phyloP scores from a whole-genome alignment of 30 jellyfish, hydroid and myxozoan genomes.

The Haliclystus octoradiatus region DNA sequence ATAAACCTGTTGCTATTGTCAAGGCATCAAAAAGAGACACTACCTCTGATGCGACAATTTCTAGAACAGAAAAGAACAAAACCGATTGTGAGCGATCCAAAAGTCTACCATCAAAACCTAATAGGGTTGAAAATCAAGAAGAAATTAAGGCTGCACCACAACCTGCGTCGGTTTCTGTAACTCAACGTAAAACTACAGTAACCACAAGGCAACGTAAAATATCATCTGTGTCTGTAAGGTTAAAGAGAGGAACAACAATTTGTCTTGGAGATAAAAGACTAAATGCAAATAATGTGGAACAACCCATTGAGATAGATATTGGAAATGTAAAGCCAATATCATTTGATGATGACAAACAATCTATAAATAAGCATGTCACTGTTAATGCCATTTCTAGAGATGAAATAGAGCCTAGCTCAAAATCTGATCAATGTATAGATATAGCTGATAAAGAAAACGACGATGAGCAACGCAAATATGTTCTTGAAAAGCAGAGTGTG shows the following conservation, averaged over 20 bases:
- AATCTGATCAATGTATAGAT: no score
- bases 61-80: no score
- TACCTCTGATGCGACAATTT: no score
- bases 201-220: neutral
- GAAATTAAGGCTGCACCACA: neutral
- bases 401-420: no score
- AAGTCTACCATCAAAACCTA: no score
- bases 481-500: no score
- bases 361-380: no score
- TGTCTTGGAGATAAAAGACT: neutral
- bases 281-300: neutral
- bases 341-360: neutral
- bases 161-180: neutral
- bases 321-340: neutral
- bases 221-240: neutral
- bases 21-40: neutral
- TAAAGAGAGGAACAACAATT: neutral
- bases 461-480: no score
- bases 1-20: neutral
- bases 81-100: no score
- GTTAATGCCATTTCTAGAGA: no score
- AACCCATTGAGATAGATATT: neutral
- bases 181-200: neutral
- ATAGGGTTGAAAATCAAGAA: neutral
- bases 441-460: no score